Evolutionary conservation across 2,113 vertebrate species (phyloP), one percentile per base, ranked within the genome.

Genomic region (Notiomystis cincta): DNA sequence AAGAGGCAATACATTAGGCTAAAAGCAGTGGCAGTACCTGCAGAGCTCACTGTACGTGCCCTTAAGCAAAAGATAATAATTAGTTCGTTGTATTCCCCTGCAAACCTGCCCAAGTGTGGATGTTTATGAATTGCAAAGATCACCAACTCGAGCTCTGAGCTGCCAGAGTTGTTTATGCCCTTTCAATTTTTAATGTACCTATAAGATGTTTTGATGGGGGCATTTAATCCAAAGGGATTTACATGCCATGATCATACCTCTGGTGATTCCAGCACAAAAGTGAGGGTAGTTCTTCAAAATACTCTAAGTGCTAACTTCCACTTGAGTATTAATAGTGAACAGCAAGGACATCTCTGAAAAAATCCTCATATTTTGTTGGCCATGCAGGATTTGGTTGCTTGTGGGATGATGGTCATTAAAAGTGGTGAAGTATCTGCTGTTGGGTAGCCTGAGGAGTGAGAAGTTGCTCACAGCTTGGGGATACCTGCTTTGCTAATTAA

Each of bases 61-160:
- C 97, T 98, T 95, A 70, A 98, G 98, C 97, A 95, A 97, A 95
- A 97, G 94, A 93, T 95, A 91, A 95, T 98, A 98, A 98, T 98
- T 98, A 98, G 97, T 93, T 94, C 93, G 93, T 96, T 60, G 42
- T 95, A 96, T 97, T 98, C 96, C 96, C 82, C 79, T 92, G 96
- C 96, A 97, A 95, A 96, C 91, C 85, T 88, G 80, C 73, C 95
- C 79, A 61, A 95, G 90, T 93, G 94, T 89, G 67, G 81, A 82
- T 96, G 76, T 93, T 97, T 95, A 95, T 97, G 93, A 98, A 97
- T 96, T 96, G 92, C 91, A 86, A 21, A 98, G 96, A 97, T 97
- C 91, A 93, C 92, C 95, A 94, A 21, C 93, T 97, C 23, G 20
- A 78, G 92, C 96, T 93, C 48, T 1, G n/a, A 95, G 87, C 97